Percentiles rank a stretch among this genome's conserved stretches.
Evolutionary conservation across 1,140 invertebrate genomes (phyloP).

Genomic region (Chrysoperla carnea): DNA sequence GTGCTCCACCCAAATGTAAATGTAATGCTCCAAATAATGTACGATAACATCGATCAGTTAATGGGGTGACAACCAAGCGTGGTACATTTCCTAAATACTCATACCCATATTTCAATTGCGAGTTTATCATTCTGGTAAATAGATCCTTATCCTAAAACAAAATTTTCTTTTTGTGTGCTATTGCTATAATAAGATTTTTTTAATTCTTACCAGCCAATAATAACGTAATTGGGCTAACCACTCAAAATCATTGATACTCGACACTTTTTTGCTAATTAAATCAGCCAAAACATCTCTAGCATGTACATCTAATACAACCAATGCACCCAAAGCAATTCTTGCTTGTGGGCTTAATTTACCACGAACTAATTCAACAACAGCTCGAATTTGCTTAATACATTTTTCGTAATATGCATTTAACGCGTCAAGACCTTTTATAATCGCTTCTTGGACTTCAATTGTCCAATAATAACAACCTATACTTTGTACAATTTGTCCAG

Average conservation of each 20-base stretch:
- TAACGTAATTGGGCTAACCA: constrained; percentile 83
- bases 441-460: constrained; percentile 55
- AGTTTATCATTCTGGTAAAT: constrained; percentile 83
- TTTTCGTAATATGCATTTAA: constrained; percentile 34
- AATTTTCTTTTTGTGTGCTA: not conserved
- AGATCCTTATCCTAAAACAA: constrained; percentile 38
- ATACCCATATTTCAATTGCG: constrained; percentile 77
- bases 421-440: constrained; percentile 32
- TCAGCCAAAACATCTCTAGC: constrained; percentile 67
- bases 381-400: constrained; percentile 53
- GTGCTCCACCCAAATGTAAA: constrained; percentile 69
- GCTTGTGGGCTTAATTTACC: constrained; percentile 77
- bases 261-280: constrained; percentile 48
- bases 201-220: constrained; percentile 70
- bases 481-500: constrained; percentile 77
- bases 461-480: constrained; percentile 85
- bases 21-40: constrained; percentile 83
- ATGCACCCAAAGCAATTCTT: constrained; percentile 69
- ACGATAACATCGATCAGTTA: constrained; percentile 86
- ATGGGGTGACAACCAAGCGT: constrained; percentile 73
- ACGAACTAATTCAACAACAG: constrained; percentile 73
- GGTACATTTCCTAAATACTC: constrained; percentile 87
- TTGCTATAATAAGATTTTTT: not conserved
- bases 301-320: constrained; percentile 87
- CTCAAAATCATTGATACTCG: constrained; percentile 62